Conservation (phyloP, 2,797 vertebrate species). For the Coregonus suidteri region DNA sequence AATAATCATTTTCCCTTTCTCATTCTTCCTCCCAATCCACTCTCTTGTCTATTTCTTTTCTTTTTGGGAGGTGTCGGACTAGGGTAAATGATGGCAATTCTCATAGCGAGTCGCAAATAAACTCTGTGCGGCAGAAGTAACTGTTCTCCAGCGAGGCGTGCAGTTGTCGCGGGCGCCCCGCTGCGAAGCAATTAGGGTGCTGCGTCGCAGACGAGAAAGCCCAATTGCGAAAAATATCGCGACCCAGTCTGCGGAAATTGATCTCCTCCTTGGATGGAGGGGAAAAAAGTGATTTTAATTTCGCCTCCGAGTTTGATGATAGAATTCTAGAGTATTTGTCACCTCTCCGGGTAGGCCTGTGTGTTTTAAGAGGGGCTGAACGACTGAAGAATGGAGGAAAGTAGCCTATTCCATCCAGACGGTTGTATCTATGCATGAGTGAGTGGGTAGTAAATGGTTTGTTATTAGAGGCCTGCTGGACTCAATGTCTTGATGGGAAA, state of each 20-base stretch:
- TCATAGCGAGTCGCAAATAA: constrained; percentile 84
- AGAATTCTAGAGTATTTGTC: constrained; percentile 71
- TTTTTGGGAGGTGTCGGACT: constrained; percentile 70
- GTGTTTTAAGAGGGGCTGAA: constrained; percentile 66
- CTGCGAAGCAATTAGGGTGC: constrained; percentile 79
- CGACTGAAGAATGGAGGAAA: constrained; percentile 55
- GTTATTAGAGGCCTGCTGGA: constrained; percentile 77
- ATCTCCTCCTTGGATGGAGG: constrained; percentile 80
- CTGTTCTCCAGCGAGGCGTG: constrained; percentile 79
- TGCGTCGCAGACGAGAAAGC: constrained; percentile 77
- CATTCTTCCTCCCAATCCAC: constrained; percentile 66
- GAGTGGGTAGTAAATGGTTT: constrained; percentile 74
- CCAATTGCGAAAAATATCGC: constrained; percentile 82
- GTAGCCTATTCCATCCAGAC: constrained; percentile 55
- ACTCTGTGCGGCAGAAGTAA: constrained; percentile 81
- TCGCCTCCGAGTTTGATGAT: constrained; percentile 72
- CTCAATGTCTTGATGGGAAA: constrained; percentile 74
- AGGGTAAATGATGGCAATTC: constrained; percentile 86
- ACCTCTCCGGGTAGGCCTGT: constrained; percentile 61
- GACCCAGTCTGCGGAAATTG: constrained; percentile 83
- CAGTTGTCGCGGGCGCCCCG: constrained; percentile 74
- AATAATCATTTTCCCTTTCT: constrained; percentile 69
- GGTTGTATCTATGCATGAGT: constrained; percentile 74
- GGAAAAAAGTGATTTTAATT: constrained; percentile 84
- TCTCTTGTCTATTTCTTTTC: constrained; percentile 74